Evolutionary conservation across 37 sponge, comb jelly and placozoan species (phyloP), one percentile per base, ranked within the genome.

Genomic region (Oscarella lobularis): DNA sequence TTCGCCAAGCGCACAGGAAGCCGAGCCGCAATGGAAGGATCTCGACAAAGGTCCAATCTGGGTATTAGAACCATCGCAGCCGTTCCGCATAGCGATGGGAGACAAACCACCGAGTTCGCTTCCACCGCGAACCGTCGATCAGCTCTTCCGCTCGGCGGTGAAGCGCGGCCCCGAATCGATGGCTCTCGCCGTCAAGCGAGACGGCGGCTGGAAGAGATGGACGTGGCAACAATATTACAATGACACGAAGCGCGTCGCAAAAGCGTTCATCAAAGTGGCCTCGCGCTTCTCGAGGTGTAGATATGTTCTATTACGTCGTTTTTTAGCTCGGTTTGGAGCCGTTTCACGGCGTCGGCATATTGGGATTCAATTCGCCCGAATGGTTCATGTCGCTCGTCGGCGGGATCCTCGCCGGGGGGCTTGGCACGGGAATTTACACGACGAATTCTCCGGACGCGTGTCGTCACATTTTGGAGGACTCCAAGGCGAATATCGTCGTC

Each of bases 321-420:
- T n/a, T n/a, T n/a, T n/a, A 93, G 92, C 77, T 86, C 32, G 94
- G 94, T 3, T 69, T 93, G 39, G 74, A 86, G 38, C 87, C 82
- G 1, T 69, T 67, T 39, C 82, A 83, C 55, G 85, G 83, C 1
- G 93, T 92, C 41, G 81, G 90, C 69, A 88, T 92, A 38, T 72
- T 93, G 0, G 94, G 94, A n/a, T 89, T 83, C 80, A 89, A 89
- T 67, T 80, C 94, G 2, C 92, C 94, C 0, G 91, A 89, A 73
- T 93, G 94, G 94, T 76, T 82, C 40, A 88, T 93, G 35, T 33
- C 85, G 41, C 67, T 79, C 67, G 72, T 93, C 72, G 94, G 80
- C 3, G 65, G 86, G 35, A 86, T 89, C 35, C 75, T 39, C 72
- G 78, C 83, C 0, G 83, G 83, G 83, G 93, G 90, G 2, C 80